Base-by-base conservation (phyloP, 2,888 invertebrate species). In the Athalia circularis region DNA sequence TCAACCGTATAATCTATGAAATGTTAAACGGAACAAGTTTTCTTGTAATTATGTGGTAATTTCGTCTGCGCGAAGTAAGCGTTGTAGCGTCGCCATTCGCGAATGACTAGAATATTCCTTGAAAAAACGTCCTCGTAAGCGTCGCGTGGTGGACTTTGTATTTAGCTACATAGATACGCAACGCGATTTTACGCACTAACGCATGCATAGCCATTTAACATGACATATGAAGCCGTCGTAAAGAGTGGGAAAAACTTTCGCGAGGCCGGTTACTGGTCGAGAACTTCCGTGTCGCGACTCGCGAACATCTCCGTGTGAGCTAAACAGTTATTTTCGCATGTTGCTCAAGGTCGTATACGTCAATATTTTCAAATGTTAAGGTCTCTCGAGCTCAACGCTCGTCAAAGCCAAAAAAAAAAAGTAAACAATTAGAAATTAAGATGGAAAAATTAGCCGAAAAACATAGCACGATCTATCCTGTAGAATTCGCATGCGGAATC, bases 291-390 rank as follows among this genome's bases (percentile, higher is more conserved):
- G 6, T 43, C 70, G 57, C 59, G 7, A 8, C 11, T 70, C n/a
- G 43, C 29, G 52, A 50, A 50, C 52, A 68, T 68, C 52, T 68
- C 52, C 70, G 70, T 70, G 15, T 50, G 43, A 59, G 59, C 15
- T 59, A 59, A 72, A 72, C 70, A 59, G 70, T 72, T 72, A 72
- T 59, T 72, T 72, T 57, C 9, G 6, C 70, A 47, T 45, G 4
- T 70, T 43, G 7, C 0, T 70, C 57, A 70, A 70, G 68, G 54
- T 70, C 54, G 45, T 8, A 54, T 72, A 45, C 59, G 70, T 72
- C 59, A 45, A 72, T 57, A 72, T 72, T 72, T 72, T n/a, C 70
- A 72, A 72, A 72, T 72, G 70, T 72, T 59, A 59, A 72, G 70
- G 70, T 59, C 70, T 59, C 47, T 45, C 57, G 7, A 72, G 52